Evolutionary conservation across 2,888 invertebrate genomes (phyloP).

Genomic region (Abrostola tripartita): DNA sequence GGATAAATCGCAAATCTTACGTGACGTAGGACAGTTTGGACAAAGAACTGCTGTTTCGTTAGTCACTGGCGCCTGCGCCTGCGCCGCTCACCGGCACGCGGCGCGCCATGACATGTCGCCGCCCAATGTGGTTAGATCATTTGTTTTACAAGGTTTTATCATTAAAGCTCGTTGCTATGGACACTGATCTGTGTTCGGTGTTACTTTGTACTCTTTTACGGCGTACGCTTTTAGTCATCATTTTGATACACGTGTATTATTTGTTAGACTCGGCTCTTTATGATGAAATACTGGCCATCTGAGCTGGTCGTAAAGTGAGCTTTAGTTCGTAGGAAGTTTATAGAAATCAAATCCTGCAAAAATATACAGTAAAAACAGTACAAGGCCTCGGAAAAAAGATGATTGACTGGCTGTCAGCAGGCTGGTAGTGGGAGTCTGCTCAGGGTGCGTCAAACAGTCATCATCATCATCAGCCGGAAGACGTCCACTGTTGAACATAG

Average conservation of each 20-base stretch:
- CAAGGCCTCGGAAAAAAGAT: too few species aligned
- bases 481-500: too few species aligned
- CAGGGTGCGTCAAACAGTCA: too few species aligned
- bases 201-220: background rate
- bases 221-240: background rate
- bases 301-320: too few species aligned
- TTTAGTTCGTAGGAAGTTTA: too few species aligned
- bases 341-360: too few species aligned
- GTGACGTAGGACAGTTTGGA: slow-evolving; percentile 33
- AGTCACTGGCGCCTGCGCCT: slow-evolving; percentile 54
- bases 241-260: background rate
- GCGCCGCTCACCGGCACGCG: slow-evolving; percentile 34
- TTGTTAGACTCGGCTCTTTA: too few species aligned
- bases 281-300: too few species aligned
- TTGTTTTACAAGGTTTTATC: slow-evolving; percentile 47
- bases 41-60: slow-evolving; percentile 49
- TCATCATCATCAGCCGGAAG: too few species aligned
- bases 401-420: too few species aligned
- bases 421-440: too few species aligned
- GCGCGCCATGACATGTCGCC: slow-evolving; percentile 17
- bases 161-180: slow-evolving; percentile 34
- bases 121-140: slow-evolving; percentile 51
- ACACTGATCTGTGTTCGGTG: slow-evolving; percentile 11
- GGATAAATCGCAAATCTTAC: slow-evolving; percentile 3
- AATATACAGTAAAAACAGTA: too few species aligned